These are phyloP conservation scores for Ciona savignyi DNA, from an alignment of 23 tunicate species.

Conservation along the genomic window DNA sequence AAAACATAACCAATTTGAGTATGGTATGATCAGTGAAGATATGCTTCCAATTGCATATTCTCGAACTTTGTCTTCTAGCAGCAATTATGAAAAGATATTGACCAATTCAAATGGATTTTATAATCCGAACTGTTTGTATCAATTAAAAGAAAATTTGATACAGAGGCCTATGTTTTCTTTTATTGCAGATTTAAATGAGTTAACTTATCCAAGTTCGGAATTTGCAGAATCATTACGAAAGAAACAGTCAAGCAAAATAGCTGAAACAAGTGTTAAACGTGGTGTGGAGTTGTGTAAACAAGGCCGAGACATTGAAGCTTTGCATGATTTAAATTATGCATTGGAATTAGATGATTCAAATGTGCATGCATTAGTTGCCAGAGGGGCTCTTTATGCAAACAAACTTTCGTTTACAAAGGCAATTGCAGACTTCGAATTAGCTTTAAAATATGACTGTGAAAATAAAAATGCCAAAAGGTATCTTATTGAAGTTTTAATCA, in stretches of 20 bases:
- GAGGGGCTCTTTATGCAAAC: slow-evolving; percentile 92
- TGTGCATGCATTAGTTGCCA: slow-evolving; percentile 92
- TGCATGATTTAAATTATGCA: slow-evolving; percentile 82
- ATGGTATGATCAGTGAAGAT: slow-evolving; percentile 59
- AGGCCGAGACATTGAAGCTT: slow-evolving; percentile 50
- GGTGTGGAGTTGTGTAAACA: slow-evolving; percentile 62
- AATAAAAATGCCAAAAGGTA: slow-evolving; percentile 91
- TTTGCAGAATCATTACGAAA: slow-evolving; percentile 60
- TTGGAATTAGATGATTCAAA: slow-evolving; percentile 73
- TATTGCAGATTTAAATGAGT: slow-evolving; percentile 17
- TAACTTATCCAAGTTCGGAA: slow-evolving; percentile 21
- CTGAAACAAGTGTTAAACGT: slow-evolving; percentile 48
- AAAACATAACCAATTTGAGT: background rate
- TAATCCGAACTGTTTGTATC: slow-evolving; percentile 54
- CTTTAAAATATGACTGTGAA: slow-evolving; percentile 36
- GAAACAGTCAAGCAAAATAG: slow-evolving; percentile 61
- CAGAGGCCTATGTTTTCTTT: slow-evolving; percentile 16
- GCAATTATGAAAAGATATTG: slow-evolving; percentile 44
- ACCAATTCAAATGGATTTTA: slow-evolving; percentile 50
- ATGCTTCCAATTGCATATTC: slow-evolving; percentile 61
- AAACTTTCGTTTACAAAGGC: slow-evolving; percentile 60
- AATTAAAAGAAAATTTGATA: slow-evolving; percentile 21
- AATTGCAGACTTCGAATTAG: slow-evolving; percentile 72
- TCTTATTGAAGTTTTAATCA: slow-evolving; percentile 62
- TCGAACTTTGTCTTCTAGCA: slow-evolving; percentile 4